phyloP scores from a whole-genome alignment of 2,888 invertebrate species.

The Abrostola tripartita region DNA sequence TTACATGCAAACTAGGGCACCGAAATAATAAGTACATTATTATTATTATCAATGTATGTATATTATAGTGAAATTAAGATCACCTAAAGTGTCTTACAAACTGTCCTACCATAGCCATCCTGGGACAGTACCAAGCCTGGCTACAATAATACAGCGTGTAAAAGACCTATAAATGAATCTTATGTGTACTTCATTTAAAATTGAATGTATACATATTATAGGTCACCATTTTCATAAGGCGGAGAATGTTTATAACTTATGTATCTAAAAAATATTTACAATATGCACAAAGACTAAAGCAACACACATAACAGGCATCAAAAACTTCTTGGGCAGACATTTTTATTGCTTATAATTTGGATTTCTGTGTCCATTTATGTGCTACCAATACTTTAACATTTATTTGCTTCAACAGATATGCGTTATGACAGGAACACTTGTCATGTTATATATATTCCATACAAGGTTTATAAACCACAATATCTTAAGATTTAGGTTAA shows the following conservation, averaged over 20 bases:
- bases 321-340: slow-evolving; percentile 68
- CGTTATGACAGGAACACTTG: slow-evolving; percentile 68
- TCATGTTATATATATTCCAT: slow-evolving; percentile 63
- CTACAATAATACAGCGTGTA: slow-evolving; percentile 47
- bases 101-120: slow-evolving; percentile 25
- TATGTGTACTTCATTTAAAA: slow-evolving; percentile 56
- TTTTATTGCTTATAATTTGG: slow-evolving; percentile 73
- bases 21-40: slow-evolving; percentile 82
- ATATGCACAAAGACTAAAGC: slow-evolving; percentile 83
- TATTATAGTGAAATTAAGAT: slow-evolving; percentile 58
- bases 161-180: slow-evolving; percentile 50
- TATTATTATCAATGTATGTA: slow-evolving; percentile 56
- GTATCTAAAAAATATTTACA: slow-evolving; percentile 80
- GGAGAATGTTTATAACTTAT: slow-evolving; percentile 78
- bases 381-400: slow-evolving; percentile 62
- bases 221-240: slow-evolving; percentile 82
- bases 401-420: slow-evolving; percentile 79
- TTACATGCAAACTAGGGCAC: slow-evolving; percentile 84
- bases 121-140: slow-evolving; percentile 1
- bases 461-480: slow-evolving; percentile 62
- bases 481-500: slow-evolving; percentile 62
- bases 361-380: slow-evolving; percentile 62
- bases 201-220: slow-evolving; percentile 66
- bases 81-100: slow-evolving; percentile 54
- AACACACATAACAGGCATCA: slow-evolving; percentile 72